Conservation (phyloP, 1,140 invertebrate species). For the Orius insidiosus region DNA sequence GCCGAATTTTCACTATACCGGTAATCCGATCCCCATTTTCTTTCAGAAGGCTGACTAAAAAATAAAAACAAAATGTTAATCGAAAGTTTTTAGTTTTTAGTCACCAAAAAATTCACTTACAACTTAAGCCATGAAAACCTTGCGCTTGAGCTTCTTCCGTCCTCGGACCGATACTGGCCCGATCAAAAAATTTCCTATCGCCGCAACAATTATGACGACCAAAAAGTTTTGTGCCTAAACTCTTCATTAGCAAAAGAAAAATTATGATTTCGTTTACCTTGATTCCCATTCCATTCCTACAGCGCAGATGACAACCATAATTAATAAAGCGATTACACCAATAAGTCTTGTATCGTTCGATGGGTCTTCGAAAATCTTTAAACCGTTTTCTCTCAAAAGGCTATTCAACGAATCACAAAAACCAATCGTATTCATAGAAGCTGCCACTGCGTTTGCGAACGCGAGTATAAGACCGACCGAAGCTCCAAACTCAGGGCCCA, state of each 20-base stretch:
- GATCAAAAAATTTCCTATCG: constrained; percentile 80
- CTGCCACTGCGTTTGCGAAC: constrained; percentile 89
- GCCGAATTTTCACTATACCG: constrained; percentile 46
- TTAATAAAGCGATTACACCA: constrained; percentile 49
- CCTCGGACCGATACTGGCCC: constrained; percentile 63
- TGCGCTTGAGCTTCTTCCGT: constrained; percentile 36
- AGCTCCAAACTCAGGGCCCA: constrained; percentile 94
- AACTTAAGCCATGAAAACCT: constrained; percentile 71
- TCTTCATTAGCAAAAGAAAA: neutral
- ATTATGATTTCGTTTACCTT: constrained; percentile 30
- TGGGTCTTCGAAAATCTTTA: constrained; percentile 55
- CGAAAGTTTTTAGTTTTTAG: too few species aligned
- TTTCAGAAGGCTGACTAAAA: constrained; percentile 44
- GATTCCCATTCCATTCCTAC: constrained; percentile 84
- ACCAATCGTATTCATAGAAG: constrained; percentile 95
- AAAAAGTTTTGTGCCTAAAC: constrained; percentile 64
- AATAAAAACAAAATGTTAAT: constrained; percentile 17
- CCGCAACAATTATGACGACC: constrained; percentile 70
- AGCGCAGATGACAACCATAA: constrained; percentile 68
- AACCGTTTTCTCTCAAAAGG: constrained; percentile 36
- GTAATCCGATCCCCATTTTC: constrained; percentile 64
- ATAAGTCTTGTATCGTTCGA: constrained; percentile 63
- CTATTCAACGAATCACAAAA: constrained; percentile 88
- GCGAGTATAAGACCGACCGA: constrained; percentile 94
- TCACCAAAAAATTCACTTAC: too few species aligned